These are phyloP conservation scores for Taphrorychus bicolor DNA, from an alignment of 2,888 invertebrate species.

Conservation along the genomic window DNA sequence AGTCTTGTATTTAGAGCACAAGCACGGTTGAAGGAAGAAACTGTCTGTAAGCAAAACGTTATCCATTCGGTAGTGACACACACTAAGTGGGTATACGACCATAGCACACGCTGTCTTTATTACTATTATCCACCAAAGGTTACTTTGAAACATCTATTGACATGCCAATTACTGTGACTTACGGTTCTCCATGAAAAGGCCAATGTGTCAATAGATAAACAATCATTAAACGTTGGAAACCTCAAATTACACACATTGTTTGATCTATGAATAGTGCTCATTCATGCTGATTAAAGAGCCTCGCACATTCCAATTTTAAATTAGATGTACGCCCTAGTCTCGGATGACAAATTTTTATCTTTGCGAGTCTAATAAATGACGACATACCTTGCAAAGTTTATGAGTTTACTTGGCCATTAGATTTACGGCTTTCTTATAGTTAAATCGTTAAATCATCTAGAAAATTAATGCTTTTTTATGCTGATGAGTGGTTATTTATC, in stretches of 20 bases:
- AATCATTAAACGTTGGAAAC: background rate
- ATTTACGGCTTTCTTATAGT: slow-evolving; percentile 3
- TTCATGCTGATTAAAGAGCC: background rate
- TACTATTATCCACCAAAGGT: no score
- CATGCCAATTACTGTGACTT: background rate
- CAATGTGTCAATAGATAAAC: background rate
- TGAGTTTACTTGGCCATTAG: background rate
- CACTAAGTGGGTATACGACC: no score
- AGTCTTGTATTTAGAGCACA: background rate
- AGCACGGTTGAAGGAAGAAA: no score
- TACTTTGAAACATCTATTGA: background rate
- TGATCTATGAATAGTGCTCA: background rate
- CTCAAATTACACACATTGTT: background rate
- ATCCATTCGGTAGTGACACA: no score
- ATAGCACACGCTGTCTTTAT: no score
- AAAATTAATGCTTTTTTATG: slow-evolving; percentile 3
- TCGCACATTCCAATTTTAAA: slow-evolving; percentile 8
- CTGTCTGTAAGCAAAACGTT: no score
- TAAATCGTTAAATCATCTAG: background rate
- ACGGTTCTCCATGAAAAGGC: background rate
- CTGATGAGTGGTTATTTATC: background rate
- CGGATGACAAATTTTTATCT: slow-evolving; percentile 21
- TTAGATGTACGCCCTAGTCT: slow-evolving; percentile 14
- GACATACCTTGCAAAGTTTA: background rate
- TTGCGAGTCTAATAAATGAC: background rate